These are phyloP conservation scores for Paramacrobiotus metropolitanus DNA, from an alignment of 1,140 invertebrate genomes.

Conservation along the genomic window DNA sequence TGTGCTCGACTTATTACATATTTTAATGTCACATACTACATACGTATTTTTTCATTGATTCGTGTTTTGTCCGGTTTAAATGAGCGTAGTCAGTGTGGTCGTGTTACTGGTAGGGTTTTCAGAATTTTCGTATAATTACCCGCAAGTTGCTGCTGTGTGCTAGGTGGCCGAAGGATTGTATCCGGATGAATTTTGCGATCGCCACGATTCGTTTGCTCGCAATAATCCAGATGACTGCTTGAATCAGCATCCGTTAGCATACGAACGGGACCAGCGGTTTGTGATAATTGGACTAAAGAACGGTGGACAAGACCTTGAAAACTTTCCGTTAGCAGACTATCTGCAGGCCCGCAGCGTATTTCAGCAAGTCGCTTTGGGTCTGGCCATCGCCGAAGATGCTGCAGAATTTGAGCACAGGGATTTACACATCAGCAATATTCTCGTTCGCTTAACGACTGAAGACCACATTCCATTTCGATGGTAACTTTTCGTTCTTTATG, in stretches of 20 bases:
- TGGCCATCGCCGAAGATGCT: slow-evolving; percentile 56
- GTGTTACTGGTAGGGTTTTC: no score
- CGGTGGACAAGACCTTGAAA: not conserved
- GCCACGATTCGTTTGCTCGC: not conserved
- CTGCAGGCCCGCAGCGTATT: slow-evolving; percentile 16
- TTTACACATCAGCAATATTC: slow-evolving; percentile 70
- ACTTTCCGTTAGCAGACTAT: not conserved
- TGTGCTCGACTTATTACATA: no score
- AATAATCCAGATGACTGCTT: not conserved
- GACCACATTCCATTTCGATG: not conserved
- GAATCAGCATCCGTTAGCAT: not conserved
- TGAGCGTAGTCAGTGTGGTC: no score
- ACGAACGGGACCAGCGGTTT: not conserved
- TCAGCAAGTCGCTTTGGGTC: slow-evolving; percentile 20
- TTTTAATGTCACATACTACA: no score
- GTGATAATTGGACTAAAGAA: not conserved
- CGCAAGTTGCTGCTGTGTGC: no score
- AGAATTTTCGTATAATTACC: no score
- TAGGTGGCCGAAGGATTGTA: not conserved
- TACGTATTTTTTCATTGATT: no score
- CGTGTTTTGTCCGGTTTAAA: no score
- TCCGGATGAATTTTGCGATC: not conserved
- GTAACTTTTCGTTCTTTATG: no score
- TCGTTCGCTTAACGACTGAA: slow-evolving; percentile 33
- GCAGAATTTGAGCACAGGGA: slow-evolving; percentile 78